Conservation (phyloP, 2,113 vertebrate genomes). For the Gnathonemus longibarbis region DNA sequence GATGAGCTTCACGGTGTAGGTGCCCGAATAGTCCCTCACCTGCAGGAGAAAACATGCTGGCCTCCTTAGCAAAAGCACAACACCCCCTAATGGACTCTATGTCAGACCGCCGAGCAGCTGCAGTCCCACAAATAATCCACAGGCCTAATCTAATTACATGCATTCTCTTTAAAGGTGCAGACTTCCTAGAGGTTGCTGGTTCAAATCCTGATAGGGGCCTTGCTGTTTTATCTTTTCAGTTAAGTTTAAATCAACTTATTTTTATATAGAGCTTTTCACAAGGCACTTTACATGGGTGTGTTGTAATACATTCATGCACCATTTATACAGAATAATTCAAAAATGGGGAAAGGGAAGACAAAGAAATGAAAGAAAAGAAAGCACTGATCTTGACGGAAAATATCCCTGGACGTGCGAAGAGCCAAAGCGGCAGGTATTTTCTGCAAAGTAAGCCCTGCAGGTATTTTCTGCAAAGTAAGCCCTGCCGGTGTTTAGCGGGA, state of each 20-base stretch:
- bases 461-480: background rate
- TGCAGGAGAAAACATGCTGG: constrained; percentile 25
- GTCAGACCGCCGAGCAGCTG: background rate
- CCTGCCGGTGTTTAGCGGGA: background rate
- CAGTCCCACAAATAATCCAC: background rate
- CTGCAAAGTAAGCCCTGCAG: background rate
- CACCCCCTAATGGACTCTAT: background rate
- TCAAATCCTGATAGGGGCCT: background rate
- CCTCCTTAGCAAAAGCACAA: background rate
- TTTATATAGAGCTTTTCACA: background rate
- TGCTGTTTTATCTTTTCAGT: background rate
- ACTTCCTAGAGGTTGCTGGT: background rate
- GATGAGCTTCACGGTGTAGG: constrained; percentile 62
- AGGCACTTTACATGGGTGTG: background rate
- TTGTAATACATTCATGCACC: background rate
- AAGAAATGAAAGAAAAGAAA: background rate
- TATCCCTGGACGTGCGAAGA: background rate
- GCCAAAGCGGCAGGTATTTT: background rate
- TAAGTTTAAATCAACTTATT: background rate
- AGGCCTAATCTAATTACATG: background rate
- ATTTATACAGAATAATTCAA: background rate
- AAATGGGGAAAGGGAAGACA: background rate
- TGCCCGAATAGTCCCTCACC: constrained; percentile 68
- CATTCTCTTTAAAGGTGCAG: background rate
- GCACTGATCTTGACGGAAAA: background rate